Base-by-base conservation (phyloP, 2,888 invertebrate genomes). In the Ramazzottius varieornatus region DNA sequence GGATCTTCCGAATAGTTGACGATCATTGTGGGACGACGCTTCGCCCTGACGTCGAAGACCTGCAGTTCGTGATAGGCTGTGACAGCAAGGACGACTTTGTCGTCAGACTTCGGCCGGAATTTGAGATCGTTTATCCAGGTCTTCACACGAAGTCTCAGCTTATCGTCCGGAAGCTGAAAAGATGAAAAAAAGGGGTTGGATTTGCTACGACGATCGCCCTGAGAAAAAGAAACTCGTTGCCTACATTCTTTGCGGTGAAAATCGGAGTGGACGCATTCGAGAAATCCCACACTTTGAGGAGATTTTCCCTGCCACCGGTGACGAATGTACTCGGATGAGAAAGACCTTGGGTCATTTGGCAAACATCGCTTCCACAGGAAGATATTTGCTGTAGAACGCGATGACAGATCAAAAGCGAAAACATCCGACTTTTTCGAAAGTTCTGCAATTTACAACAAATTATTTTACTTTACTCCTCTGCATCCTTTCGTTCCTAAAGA, bases 271-370 rank as follows among this genome's bases (percentile, higher is more conserved):
- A 75, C 20, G 72, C 68, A 1, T 69, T 79, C 70, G 71, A 79
- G 72, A 86, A 72, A 71, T 88, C 85, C 82, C 86, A 93, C 1
- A 94, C 74, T 77, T 90, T 89, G 0, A 94, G 76, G 70, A 88
- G 86, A 72, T 90, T 88, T 70, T 85, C 86, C 74, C 86, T 85
- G 0, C 96, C 94, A 32, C 93, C 94, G 69, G 84, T 88, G 2
- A 86, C 92, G 70, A 91, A 80, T 32, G 85, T 71, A 65, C 82
- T 80, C 33, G 72, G 74, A 46, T 83, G 78, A 13, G 78, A 74
- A 1, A 73, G 72, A 68, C 83, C 84, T 66, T 84, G 81, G 40
- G 20, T 40, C 13, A 40, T 13, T 13, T 20, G 40, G 20, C 13
- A 8, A 8, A 40, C 13, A 20, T 20, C 40, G 20, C 8, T 20